Evolutionary conservation across 2,888 invertebrate genomes (phyloP), one percentile per base, ranked within the genome.

Genomic region (Parelbella ahira): DNA sequence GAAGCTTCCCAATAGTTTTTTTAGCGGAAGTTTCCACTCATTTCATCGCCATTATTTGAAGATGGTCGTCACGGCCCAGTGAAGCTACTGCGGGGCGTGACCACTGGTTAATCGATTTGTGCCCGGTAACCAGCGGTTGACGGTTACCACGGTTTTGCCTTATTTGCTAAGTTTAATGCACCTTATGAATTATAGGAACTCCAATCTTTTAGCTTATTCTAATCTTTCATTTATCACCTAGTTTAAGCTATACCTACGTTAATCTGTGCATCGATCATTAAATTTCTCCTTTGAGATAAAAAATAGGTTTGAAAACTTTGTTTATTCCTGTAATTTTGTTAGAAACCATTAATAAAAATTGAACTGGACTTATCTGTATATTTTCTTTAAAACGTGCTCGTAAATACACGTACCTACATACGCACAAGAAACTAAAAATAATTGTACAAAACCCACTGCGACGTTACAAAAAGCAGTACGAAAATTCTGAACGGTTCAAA

Each of bases 401-500:
- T n/a, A n/a, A n/a, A n/a, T n/a, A n/a, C n/a, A n/a, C n/a, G n/a
- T n/a, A n/a, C n/a, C 10, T 8, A 1, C 3, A 32, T 32, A 21
- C 2, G 23, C 34, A 30, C 23, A 30, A 24, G 10, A 23, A 30
- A 37, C 21, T 19, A 28, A n/a, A n/a, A n/a, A n/a, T n/a, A n/a
- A n/a, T n/a, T n/a, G n/a, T n/a, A n/a, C n/a, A 21, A 7, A 7
- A 4, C 9, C 3, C n/a, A 9, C 9, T 7, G 20, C 19, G 5
- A 5, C 39, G 33, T 19, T 39, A 7, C 32, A 8, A 33, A 25
- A 21, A 7, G 33, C 32, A 34, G 21, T 27, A 41, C 28, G 33
- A 28, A 18, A 15, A 11, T 13, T 27, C 13, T 27, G 19, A 33
- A 34, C 41, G 33, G 8, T 33, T 21, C 28, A 28, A 28, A 34